Evolutionary conservation across 2,113 vertebrate species (phyloP).

Genomic region (Esox niger): DNA sequence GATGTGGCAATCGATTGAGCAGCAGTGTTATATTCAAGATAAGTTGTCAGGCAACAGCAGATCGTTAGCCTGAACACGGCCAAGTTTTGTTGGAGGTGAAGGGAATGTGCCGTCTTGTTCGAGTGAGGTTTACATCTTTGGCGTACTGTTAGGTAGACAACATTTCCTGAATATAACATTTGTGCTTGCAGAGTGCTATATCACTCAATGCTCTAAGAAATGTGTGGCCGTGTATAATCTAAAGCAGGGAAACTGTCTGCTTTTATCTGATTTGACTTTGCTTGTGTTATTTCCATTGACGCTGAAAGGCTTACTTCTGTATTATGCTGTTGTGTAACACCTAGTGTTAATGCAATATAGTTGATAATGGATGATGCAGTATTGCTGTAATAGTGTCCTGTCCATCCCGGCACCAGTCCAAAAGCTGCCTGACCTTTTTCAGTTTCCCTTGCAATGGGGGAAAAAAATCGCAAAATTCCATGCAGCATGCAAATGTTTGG

Average conservation of each 20-base stretch:
- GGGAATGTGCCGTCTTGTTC: too few species aligned
- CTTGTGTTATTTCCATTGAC: constrained; percentile 19
- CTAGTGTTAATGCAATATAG: not conserved
- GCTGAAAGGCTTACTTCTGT: not conserved
- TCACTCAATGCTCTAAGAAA: not conserved
- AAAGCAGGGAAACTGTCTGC: not conserved
- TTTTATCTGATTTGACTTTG: constrained; percentile 1
- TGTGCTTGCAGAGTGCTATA: not conserved
- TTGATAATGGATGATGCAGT: not conserved
- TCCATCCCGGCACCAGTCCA: not conserved
- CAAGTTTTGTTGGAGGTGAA: too few species aligned
- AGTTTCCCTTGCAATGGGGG: too few species aligned
- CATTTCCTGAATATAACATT: not conserved
- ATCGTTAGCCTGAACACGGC: not conserved
- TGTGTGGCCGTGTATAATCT: constrained; percentile 11
- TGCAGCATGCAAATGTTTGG: too few species aligned
- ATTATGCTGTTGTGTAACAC: not conserved
- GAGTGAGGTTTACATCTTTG: too few species aligned
- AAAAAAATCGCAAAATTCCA: too few species aligned
- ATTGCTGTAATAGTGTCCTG: not conserved
- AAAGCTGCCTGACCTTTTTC: too few species aligned
- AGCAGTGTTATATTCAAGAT: not conserved
- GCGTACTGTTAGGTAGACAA: not conserved
- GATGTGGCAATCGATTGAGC: not conserved
- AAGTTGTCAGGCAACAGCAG: not conserved